Base-by-base conservation (phyloP, 64 coral and sea anemone species). In the Hydrozoanthus tunicans region DNA sequence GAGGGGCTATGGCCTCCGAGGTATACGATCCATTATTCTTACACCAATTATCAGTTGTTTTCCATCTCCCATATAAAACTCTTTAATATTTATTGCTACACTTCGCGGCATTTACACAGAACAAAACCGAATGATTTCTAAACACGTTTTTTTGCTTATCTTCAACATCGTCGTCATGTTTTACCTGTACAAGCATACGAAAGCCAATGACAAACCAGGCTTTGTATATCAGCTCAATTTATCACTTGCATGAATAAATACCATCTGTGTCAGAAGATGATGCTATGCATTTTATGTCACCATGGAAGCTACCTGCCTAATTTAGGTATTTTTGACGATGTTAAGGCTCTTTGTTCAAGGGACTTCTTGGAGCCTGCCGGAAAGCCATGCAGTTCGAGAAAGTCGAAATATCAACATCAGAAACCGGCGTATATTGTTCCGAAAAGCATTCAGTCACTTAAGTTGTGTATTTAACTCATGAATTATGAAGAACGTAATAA, bases 81-180 rank as follows among this genome's bases (percentile, higher is more conserved):
- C 84, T 57, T 73, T 88, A 88, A 74, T 88, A 88, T 88, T 88
- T 74, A 88, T 88, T 70, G 55, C 68, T 88, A 61, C 55, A 88
- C 6, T 88, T 12, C 69, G 56, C 56, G 68, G 69, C 56, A 73
- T 58, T 88, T 59, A 27, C 25, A 88, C 55, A 88, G 74, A 88
- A 88, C 68, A 88, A 72, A 88, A 75, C 69, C 55, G 84, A 88
- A 75, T 43, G 56, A 12, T 58, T 59, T 56, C 55, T 5, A 60
- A 88, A 88, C 84, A 88, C 10, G 56, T 88, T 88, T 74, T n/a
- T 25, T 73, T 60, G 20, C 84, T 88, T 88, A 88, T 88, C 80
- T 82, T 52, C 65, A 82, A 59, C 17, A 59, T 80, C 56, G n/a
- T 56, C 55, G 78, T 59, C 78, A 80, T 61, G 26, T 80, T 63